Base-by-base conservation (phyloP, 2,797 vertebrate genomes). In the Molossus molossus region DNA sequence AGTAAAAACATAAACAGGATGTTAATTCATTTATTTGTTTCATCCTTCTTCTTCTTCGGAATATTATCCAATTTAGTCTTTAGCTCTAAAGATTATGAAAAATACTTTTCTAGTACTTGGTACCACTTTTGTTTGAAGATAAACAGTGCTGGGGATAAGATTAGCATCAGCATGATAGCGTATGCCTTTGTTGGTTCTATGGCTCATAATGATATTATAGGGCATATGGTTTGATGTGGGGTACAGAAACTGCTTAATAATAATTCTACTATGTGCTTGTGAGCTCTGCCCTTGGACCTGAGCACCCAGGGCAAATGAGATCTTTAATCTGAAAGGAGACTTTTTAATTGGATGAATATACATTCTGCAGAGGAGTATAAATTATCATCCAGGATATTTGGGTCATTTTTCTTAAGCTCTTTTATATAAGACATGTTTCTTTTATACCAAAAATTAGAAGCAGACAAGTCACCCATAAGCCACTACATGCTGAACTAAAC, bases 51-150 rank as follows among this genome's bases (percentile, higher is more conserved):
- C 20, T 73, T 83, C 75, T 70, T 50, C 33, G 27, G 8, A 62
- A 58, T 65, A 50, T 80, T 65, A 53, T 53, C 23, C 53, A 55
- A 25, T 40, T 92, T 87, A 67, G 29, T 85, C 50, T n/a, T 90
- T 83, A 77, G 20, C 53, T 65, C 73, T 57, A 13, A 55, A 93
- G 25, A 60, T 87, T 58, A 76, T 93, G 55, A 81, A 83, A 91
- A 79, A 65, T 87, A 64, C 80, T 81, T 91, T 95, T 84, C 70
- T 93, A 58, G 79, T 95, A 50, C 58, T 75, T 60, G 45, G 15
- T 79, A 11, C 14, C 72, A n/a, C 27, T 85, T 58, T 55, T 55
- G 50, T 65, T 64, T 81, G 48, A 45, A 75, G 33, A 64, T 79
- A 40, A 60, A 15, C 11, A 20, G 73, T 40, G 29, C 29, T 58